These are phyloP conservation scores for Chloroceryle aenea DNA, from an alignment of 2,113 vertebrate genomes.

Conservation along the genomic window DNA sequence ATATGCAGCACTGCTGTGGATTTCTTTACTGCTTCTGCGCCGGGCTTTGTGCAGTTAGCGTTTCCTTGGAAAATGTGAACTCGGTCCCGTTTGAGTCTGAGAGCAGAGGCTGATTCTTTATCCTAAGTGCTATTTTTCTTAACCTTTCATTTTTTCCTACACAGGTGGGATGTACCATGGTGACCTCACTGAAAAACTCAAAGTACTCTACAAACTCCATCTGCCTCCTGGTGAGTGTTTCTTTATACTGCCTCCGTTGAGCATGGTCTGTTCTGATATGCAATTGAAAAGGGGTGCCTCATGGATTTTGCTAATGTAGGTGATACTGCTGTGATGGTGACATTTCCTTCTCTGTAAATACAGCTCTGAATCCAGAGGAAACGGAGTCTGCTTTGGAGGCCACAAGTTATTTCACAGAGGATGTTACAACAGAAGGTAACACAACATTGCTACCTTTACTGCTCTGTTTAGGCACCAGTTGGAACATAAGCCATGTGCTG, in stretches of 20 bases:
- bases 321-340: not conserved
- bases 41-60: not conserved
- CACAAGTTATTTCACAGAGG: constrained; percentile 89
- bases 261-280: not conserved
- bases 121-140: not conserved
- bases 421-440: constrained; percentile 82
- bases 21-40: not conserved
- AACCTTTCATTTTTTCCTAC: not conserved
- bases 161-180: constrained; percentile 96
- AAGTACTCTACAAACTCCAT: constrained; percentile 95
- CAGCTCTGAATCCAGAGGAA: constrained; percentile 91
- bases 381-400: constrained; percentile 95
- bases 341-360: not conserved
- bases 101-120: not conserved
- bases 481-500: not conserved
- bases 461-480: not conserved
- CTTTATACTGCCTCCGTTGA: not conserved
- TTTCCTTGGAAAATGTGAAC: not conserved
- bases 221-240: constrained; percentile 88
- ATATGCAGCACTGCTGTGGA: not conserved
- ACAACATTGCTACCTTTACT: not conserved
- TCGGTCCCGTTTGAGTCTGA: not conserved
- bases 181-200: constrained; percentile 95
- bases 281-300: not conserved
- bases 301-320: not conserved